A percentile compares a stretch with the other conserved stretches of the same genome.
These are phyloP conservation scores for Tetraneura akinire DNA, from an alignment of 1,140 invertebrate species.

Conservation along the genomic window DNA sequence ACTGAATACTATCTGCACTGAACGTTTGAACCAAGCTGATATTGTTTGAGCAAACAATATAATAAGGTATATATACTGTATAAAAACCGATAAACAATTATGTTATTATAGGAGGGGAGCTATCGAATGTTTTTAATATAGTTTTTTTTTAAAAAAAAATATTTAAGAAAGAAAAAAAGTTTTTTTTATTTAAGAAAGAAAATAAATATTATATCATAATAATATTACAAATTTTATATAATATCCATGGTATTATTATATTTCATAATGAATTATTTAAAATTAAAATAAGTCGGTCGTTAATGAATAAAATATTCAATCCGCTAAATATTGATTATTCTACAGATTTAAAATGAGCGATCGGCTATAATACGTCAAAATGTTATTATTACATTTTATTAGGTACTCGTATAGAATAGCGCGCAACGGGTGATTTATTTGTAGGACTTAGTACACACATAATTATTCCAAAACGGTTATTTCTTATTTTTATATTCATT, in stretches of 20 bases:
- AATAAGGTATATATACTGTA: no score
- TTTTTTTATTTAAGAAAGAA: conserved; percentile 7
- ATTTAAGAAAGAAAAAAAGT: not conserved
- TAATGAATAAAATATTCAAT: not conserved
- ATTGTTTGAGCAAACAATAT: conserved; percentile 3
- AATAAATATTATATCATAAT: no score
- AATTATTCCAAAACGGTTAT: no score
- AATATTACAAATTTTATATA: no score
- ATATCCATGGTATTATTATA: no score
- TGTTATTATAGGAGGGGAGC: conserved; percentile 10
- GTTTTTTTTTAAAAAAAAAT: not conserved
- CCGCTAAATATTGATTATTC: not conserved
- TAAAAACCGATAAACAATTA: not conserved
- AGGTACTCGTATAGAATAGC: no score
- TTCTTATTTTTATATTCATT: no score
- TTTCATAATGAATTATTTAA: no score
- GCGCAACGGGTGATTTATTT: no score
- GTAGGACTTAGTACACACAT: no score
- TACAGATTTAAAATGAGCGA: not conserved
- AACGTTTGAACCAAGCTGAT: not conserved
- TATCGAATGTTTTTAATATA: not conserved
- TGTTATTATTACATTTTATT: not conserved
- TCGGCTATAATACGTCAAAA: not conserved
- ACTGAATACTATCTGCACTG: not conserved
- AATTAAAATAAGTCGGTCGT: not conserved